phyloP scores from a whole-genome alignment of 2,888 invertebrate species.

The Teleiodes luculella region DNA sequence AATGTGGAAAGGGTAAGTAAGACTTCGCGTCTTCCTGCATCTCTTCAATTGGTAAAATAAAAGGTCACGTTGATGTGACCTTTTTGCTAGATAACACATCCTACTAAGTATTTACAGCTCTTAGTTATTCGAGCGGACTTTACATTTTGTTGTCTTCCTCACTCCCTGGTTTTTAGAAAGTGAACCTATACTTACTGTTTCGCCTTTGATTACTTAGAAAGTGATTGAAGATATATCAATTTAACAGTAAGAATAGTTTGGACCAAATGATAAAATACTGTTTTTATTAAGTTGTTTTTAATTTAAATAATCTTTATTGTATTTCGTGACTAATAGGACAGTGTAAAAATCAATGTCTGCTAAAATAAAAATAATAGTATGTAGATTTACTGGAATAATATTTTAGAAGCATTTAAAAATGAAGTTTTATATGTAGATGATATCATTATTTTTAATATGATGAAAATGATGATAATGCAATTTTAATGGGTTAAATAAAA shows the following conservation, averaged over 20 bases:
- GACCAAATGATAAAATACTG: constrained; percentile 66
- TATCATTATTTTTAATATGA: constrained; percentile 74
- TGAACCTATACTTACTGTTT: background rate
- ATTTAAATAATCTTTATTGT: constrained; percentile 64
- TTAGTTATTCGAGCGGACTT: too few relatives aligned
- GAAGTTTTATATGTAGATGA: constrained; percentile 66
- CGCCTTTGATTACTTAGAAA: background rate
- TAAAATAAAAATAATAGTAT: constrained; percentile 42
- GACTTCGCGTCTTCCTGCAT: too few relatives aligned
- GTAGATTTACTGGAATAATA: constrained; percentile 67
- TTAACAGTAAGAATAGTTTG: constrained; percentile 48
- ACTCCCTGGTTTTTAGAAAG: background rate
- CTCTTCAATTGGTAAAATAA: too few relatives aligned
- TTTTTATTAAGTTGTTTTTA: constrained; percentile 68
- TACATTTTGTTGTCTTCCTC: background rate
- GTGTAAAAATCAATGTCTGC: constrained; percentile 50
- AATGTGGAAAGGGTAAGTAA: too few relatives aligned
- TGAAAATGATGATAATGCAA: constrained; percentile 61
- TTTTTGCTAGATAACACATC: too few relatives aligned
- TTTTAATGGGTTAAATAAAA: constrained; percentile 74
- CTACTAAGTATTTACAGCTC: too few relatives aligned
- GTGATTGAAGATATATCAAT: constrained; percentile 20
- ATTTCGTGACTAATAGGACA: constrained; percentile 58
- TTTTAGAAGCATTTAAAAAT: constrained; percentile 74
- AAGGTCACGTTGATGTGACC: too few relatives aligned